Percentiles rank a stretch among this genome's conserved stretches.
Conservation (phyloP, 1,140 invertebrate genomes). For the Pinna nobilis region DNA sequence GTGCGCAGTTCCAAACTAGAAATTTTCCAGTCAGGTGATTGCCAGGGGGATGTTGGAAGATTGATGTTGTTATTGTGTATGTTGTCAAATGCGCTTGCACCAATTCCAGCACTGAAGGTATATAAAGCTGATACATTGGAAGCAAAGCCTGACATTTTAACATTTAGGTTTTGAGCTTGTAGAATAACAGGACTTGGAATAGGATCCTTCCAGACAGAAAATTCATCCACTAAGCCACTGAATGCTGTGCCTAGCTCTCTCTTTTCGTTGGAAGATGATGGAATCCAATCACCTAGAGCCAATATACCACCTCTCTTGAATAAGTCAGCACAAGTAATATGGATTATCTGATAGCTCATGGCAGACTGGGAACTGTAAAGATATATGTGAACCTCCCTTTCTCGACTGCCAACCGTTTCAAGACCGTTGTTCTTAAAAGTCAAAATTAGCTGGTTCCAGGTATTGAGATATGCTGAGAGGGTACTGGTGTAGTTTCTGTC, state of each 20-base stretch:
- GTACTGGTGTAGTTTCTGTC: slow-evolving; percentile 19
- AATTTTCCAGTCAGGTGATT: slow-evolving; percentile 47
- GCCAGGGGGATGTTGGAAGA: slow-evolving; percentile 51
- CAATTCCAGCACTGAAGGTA: slow-evolving; percentile 50
- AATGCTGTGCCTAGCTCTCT: slow-evolving; percentile 32
- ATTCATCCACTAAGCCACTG: slow-evolving; percentile 46
- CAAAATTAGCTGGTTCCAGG: slow-evolving; percentile 57
- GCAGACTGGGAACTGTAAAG: slow-evolving; percentile 37
- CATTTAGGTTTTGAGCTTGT: slow-evolving; percentile 51
- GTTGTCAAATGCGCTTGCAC: slow-evolving; percentile 43
- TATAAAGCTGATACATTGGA: slow-evolving; percentile 41
- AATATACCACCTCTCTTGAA: slow-evolving; percentile 40
- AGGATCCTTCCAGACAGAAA: slow-evolving; percentile 47
- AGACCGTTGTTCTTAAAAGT: slow-evolving; percentile 21
- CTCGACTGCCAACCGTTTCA: neutral
- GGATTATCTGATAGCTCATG: slow-evolving; percentile 39
- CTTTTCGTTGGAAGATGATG: slow-evolving; percentile 34
- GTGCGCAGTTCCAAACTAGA: slow-evolving; percentile 39
- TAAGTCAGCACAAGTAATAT: slow-evolving; percentile 32
- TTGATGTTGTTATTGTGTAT: slow-evolving; percentile 36
- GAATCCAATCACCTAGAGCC: slow-evolving; percentile 48
- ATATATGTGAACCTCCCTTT: slow-evolving; percentile 41
- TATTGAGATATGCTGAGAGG: slow-evolving; percentile 1
- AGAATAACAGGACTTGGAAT: slow-evolving; percentile 43
- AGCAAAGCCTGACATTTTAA: slow-evolving; percentile 39